These are phyloP conservation scores for Ophraella communa DNA, from an alignment of 2,888 invertebrate species.

Conservation along the genomic window DNA sequence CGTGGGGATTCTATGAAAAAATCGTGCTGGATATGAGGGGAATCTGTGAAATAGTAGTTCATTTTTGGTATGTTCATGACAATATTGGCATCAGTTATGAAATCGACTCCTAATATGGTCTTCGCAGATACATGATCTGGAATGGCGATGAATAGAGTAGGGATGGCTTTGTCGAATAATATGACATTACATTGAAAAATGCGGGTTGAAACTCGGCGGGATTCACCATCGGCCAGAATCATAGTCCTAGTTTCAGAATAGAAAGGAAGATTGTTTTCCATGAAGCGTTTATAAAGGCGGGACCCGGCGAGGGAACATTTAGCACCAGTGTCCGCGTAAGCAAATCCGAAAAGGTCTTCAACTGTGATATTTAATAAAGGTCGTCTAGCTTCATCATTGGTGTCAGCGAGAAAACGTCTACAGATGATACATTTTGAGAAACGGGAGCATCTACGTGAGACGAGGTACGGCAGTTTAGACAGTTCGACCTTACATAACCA, in stretches of 20 bases:
- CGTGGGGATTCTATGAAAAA: background rate
- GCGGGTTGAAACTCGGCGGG: slow-evolving; percentile 4
- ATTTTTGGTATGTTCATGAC: slow-evolving; percentile 22
- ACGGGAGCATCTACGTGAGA: background rate
- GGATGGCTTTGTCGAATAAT: slow-evolving; percentile 18
- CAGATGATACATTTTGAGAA: background rate
- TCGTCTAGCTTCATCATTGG: background rate
- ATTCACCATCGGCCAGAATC: slow-evolving; percentile 30
- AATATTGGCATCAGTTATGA: slow-evolving; percentile 28
- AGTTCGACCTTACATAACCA: slow-evolving; percentile 9
- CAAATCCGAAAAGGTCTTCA: slow-evolving; percentile 16
- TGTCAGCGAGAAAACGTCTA: slow-evolving; percentile 12
- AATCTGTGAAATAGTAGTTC: slow-evolving; percentile 6
- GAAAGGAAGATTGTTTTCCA: slow-evolving; percentile 5
- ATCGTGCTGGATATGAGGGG: slow-evolving; percentile 1
- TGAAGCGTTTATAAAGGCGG: slow-evolving; percentile 16
- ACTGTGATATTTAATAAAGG: slow-evolving; percentile 7
- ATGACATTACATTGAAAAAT: slow-evolving; percentile 21
- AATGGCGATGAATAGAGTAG: slow-evolving; percentile 29
- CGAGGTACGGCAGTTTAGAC: slow-evolving; percentile 5
- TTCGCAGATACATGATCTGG: slow-evolving; percentile 15
- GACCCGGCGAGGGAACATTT: slow-evolving; percentile 22
- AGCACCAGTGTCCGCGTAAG: slow-evolving; percentile 35
- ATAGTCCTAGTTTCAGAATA: slow-evolving; percentile 12
- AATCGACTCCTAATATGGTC: slow-evolving; percentile 33